Base-by-base conservation (phyloP, 1,140 invertebrate genomes). In the Drosophila sechellia region DNA sequence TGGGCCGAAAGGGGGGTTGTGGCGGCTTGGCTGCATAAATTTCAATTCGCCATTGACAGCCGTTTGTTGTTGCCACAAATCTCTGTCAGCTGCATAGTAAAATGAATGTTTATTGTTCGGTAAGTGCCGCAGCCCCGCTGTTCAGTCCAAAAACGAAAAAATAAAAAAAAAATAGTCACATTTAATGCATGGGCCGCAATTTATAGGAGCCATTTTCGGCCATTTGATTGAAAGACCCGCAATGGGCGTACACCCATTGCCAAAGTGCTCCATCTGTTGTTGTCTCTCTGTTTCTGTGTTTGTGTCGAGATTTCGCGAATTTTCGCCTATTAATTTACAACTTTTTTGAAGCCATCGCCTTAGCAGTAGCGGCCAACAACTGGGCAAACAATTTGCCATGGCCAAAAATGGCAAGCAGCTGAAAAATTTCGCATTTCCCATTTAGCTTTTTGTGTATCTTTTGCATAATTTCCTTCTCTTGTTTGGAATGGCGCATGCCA, bases 41-140 rank as follows among this genome's bases (percentile, higher is more conserved):
- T 83, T 72, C 50, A 63, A 71, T 64, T 65, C 69, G 56, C 79
- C 75, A 83, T 83, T 83, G 77, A 77, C 81, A 77, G 81, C 71
- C 42, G 57, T 45, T 79, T 72, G 69, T 69, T 73, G 66, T 70
- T 79, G 79, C 79, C 76, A 87, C 84, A 87, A 87, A 87, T 87
- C 84, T 89, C 79, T 81, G 80, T 89, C 85, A 77, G 76, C 75
- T 65, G 77, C 53, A 77, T 77, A 57, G 84, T 77, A 80, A 89
- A 89, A 89, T 84, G 71, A 89, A 89, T 89, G 84, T 89, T 89
- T 89, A 89, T 89, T 89, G 84, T 89, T 89, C 70, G 81, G 77
- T 89, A 89, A 89, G 84, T 89, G 84, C 79, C 68, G 68, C 79
- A 66, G 68, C 53, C 52, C 49, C 72, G 37, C 59, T 50, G 55